These are phyloP conservation scores for Emydura subglobosa DNA, from an alignment of 2,113 vertebrate genomes.

Conservation along the genomic window DNA sequence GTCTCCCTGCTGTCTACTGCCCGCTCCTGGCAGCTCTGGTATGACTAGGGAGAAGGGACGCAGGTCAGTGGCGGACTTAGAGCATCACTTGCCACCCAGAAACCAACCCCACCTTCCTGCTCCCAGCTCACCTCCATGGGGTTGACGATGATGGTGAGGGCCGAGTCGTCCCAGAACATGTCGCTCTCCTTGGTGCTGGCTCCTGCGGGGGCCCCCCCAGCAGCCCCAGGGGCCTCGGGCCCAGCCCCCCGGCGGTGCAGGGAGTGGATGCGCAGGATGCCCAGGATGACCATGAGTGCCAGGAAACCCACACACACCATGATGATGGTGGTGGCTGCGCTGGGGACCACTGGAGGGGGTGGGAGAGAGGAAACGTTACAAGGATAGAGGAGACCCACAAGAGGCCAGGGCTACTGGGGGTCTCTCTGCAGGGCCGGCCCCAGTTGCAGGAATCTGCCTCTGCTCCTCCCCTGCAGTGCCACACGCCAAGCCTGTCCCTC, in stretches of 20 bases:
- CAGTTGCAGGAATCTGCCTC: background rate
- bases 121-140: conserved; percentile 94
- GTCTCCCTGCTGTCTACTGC: conserved; percentile 56
- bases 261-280: conserved; percentile 95
- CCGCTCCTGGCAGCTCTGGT: conserved; percentile 78
- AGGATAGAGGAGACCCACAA: background rate
- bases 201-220: conserved; percentile 68
- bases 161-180: conserved; percentile 96
- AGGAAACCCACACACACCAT: conserved; percentile 97
- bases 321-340: conserved; percentile 96
- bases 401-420: background rate
- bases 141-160: conserved; percentile 98
- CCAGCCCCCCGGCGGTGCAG: conserved; percentile 84
- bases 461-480: background rate
- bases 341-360: conserved; percentile 88
- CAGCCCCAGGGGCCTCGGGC: conserved; percentile 44
- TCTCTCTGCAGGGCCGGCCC: background rate
- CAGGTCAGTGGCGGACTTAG: background rate
- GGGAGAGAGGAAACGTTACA: rapidly evolving
- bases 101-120: rapidly evolving
- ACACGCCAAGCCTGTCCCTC: background rate
- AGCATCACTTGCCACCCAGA: background rate
- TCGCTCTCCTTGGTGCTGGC: conserved; percentile 84
- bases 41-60: conserved; percentile 67
- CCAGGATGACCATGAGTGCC: conserved; percentile 96